Evolutionary conservation across 2,888 invertebrate genomes (phyloP).

Genomic region (Polietes domitor): DNA sequence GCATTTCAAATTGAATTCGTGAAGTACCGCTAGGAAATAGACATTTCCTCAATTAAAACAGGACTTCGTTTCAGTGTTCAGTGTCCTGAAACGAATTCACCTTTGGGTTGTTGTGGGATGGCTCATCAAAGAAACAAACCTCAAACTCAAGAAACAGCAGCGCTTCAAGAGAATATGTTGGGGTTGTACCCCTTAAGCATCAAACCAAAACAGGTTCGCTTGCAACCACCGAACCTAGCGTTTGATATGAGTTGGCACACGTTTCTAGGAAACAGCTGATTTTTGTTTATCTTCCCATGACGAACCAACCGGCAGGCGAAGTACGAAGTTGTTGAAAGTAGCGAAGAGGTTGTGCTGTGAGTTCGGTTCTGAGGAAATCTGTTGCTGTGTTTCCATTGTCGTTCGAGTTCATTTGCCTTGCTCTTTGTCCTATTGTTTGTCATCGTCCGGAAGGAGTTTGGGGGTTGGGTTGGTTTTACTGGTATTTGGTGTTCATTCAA

Average conservation of each 20-base stretch:
- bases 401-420: constrained; percentile 50
- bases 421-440: constrained; percentile 11
- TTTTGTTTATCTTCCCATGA: constrained; percentile 67
- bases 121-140: constrained; percentile 18
- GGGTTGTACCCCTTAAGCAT: not conserved
- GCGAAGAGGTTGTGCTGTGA: not conserved
- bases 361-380: constrained; percentile 36
- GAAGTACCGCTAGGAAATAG: constrained; percentile 62
- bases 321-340: not conserved
- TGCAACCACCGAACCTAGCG: constrained; percentile 37
- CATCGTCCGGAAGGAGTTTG: not conserved
- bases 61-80: constrained; percentile 43
- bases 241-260: not conserved
- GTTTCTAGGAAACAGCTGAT: constrained; percentile 66
- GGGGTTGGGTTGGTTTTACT: not conserved
- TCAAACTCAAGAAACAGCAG: not conserved
- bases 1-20: not conserved
- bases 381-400: constrained; percentile 41
- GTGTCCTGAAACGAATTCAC: constrained; percentile 47
- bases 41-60: constrained; percentile 67
- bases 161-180: constrained; percentile 11
- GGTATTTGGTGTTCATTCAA: constrained; percentile 33
- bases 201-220: constrained; percentile 43
- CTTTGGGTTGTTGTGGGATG: not conserved
- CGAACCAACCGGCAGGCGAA: constrained; percentile 29